Evolutionary conservation across 2,113 vertebrate species (phyloP).

Genomic region (Hippocampus mohnikei): DNA sequence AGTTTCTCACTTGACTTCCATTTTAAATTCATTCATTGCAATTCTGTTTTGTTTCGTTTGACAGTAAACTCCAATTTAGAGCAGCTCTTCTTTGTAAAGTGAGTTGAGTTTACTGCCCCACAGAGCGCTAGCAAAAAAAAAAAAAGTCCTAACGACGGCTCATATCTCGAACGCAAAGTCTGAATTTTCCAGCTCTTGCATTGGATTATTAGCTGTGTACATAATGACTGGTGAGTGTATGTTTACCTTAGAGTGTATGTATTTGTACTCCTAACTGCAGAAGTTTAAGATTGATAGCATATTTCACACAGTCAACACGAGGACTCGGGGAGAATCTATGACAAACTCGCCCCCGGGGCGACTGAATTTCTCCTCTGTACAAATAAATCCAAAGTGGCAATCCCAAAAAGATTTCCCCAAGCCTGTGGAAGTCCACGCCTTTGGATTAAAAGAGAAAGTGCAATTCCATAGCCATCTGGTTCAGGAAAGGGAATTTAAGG

Average conservation of each 20-base stretch:
- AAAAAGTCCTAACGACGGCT: too few relatives aligned
- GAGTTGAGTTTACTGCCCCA: too few relatives aligned
- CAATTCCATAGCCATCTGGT: conserved; percentile 84
- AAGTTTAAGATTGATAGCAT: conserved; percentile 31
- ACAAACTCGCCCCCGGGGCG: conserved; percentile 59
- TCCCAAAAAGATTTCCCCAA: conserved; percentile 68
- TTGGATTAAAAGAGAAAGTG: conserved; percentile 82
- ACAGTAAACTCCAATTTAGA: too few relatives aligned
- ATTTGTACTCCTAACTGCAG: conserved; percentile 1
- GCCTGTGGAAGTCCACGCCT: conserved; percentile 73
- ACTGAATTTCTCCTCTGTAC: conserved; percentile 47
- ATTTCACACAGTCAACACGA: conserved; percentile 23
- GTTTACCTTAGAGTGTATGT: neutral
- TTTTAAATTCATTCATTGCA: too few relatives aligned
- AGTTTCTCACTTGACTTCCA: too few relatives aligned
- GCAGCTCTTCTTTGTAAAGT: too few relatives aligned
- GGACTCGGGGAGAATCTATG: conserved; percentile 55
- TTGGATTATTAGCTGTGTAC: neutral
- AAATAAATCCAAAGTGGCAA: conserved; percentile 69
- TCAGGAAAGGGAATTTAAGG: conserved; percentile 77
- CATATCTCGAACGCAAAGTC: neutral
- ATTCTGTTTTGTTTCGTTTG: too few relatives aligned
- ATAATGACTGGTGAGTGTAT: neutral
- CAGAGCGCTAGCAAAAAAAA: neutral
- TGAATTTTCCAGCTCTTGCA: neutral